These are phyloP conservation scores for Sander vitreus DNA, from an alignment of 2,113 vertebrate genomes.

Conservation along the genomic window DNA sequence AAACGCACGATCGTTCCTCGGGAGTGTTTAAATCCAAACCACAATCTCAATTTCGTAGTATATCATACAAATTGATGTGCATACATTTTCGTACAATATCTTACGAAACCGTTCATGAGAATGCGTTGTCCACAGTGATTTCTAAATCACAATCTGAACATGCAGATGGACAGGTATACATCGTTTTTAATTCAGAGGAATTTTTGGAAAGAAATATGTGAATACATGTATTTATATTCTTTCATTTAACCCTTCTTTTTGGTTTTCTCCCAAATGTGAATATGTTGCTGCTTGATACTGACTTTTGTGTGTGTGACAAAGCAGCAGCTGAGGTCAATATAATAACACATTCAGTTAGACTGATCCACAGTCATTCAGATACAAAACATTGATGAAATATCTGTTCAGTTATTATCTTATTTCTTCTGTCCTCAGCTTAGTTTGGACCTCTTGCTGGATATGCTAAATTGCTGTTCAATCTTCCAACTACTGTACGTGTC, in stretches of 20 bases:
- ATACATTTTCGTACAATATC: no score
- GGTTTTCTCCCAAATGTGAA: background rate
- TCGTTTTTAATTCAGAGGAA: background rate
- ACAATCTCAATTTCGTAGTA: no score
- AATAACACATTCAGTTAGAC: conserved; percentile 24
- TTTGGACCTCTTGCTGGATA: background rate
- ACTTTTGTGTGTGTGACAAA: conserved; percentile 3
- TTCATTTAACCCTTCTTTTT: background rate
- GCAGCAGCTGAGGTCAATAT: conserved; percentile 6
- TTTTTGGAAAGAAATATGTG: background rate
- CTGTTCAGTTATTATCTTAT: background rate
- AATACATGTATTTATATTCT: conserved; percentile 14
- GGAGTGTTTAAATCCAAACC: no score
- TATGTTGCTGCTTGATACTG: background rate
- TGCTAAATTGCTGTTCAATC: background rate
- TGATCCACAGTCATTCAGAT: conserved; percentile 33
- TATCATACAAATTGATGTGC: no score
- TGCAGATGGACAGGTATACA: background rate
- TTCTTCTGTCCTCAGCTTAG: background rate
- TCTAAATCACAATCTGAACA: background rate
- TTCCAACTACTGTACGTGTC: background rate
- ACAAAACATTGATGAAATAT: conserved; percentile 2
- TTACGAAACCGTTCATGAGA: no score
- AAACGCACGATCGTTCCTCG: no score
- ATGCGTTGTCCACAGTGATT: background rate